These are phyloP conservation scores for Pteromalus puparum DNA, from an alignment of 1,140 invertebrate genomes.

Conservation along the genomic window DNA sequence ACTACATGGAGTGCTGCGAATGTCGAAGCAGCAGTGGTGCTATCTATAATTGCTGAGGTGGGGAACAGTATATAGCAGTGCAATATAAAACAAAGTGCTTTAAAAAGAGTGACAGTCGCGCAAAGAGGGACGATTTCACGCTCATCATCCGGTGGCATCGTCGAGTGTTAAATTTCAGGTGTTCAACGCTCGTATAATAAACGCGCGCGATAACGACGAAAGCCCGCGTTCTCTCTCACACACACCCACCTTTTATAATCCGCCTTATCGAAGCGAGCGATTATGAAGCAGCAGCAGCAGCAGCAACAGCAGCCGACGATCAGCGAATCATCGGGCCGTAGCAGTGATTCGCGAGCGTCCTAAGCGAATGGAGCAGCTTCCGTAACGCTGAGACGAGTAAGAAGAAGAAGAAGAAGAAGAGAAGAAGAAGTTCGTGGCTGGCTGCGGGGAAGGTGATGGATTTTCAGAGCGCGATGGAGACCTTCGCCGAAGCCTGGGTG, in stretches of 20 bases:
- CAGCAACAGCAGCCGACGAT: background rate
- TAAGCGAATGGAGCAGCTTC: slow-evolving; percentile 15
- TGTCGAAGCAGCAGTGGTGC: too few species aligned
- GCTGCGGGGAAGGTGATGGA: slow-evolving; percentile 82
- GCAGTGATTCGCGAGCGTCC: background rate
- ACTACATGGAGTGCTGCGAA: too few species aligned
- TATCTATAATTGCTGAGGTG: too few species aligned
- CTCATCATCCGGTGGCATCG: slow-evolving; percentile 20
- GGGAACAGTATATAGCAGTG: too few species aligned
- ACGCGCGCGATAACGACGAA: slow-evolving; percentile 1
- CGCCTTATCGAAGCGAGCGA: background rate
- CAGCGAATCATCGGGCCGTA: background rate
- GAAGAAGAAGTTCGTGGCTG: slow-evolving; percentile 29
- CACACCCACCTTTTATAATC: background rate
- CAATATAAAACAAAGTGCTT: too few species aligned
- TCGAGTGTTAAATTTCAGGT: slow-evolving; percentile 37
- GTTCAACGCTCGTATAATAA: background rate
- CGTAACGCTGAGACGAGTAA: background rate
- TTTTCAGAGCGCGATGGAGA: slow-evolving; percentile 98
- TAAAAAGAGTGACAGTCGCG: too few species aligned
- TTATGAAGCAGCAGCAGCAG: too few species aligned
- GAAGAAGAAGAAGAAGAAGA: background rate
- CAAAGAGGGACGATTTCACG: background rate
- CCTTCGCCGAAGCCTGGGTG: slow-evolving; percentile 97
- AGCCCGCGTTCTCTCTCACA: background rate